Conservation (phyloP, 2,888 invertebrate species). For the Drosophila demipolita region DNA sequence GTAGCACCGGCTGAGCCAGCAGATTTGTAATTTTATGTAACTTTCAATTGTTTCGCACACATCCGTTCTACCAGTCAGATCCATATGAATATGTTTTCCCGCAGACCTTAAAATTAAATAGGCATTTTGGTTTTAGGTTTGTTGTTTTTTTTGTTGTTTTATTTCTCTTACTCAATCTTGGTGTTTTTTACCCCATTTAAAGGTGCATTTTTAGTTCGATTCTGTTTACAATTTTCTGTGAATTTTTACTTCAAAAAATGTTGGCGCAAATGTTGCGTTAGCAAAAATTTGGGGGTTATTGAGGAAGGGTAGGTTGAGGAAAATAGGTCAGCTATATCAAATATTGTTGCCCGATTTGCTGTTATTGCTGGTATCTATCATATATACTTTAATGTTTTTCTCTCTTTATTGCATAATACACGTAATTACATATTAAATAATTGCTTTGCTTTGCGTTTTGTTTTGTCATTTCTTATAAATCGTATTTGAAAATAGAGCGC, state of each 20-base stretch:
- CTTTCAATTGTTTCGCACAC: slow-evolving; percentile 19
- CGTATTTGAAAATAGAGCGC: slow-evolving; percentile 79
- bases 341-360: slow-evolving; percentile 41
- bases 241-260: slow-evolving; percentile 10
- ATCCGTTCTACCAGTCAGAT: slow-evolving; percentile 9
- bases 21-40: slow-evolving; percentile 27
- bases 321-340: slow-evolving; percentile 26
- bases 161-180: slow-evolving; percentile 62
- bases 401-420: slow-evolving; percentile 64
- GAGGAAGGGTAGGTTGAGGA: slow-evolving; percentile 1
- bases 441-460: slow-evolving; percentile 74
- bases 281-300: slow-evolving; percentile 17
- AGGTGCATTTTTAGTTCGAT: slow-evolving; percentile 51
- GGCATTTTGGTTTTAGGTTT: slow-evolving; percentile 52
- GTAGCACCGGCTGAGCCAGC: slow-evolving; percentile 23
- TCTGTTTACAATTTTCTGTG: slow-evolving; percentile 43
- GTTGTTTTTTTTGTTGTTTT: slow-evolving; percentile 64
- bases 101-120: slow-evolving; percentile 15
- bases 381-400: slow-evolving; percentile 17
- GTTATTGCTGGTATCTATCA: slow-evolving; percentile 24
- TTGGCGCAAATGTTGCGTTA: slow-evolving; percentile 19
- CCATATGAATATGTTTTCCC: not conserved
- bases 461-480: slow-evolving; percentile 73
- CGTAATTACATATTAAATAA: slow-evolving; percentile 74
- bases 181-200: slow-evolving; percentile 49